Conservation (phyloP, 2,888 invertebrate genomes). For the Halocaridina rubra region DNA sequence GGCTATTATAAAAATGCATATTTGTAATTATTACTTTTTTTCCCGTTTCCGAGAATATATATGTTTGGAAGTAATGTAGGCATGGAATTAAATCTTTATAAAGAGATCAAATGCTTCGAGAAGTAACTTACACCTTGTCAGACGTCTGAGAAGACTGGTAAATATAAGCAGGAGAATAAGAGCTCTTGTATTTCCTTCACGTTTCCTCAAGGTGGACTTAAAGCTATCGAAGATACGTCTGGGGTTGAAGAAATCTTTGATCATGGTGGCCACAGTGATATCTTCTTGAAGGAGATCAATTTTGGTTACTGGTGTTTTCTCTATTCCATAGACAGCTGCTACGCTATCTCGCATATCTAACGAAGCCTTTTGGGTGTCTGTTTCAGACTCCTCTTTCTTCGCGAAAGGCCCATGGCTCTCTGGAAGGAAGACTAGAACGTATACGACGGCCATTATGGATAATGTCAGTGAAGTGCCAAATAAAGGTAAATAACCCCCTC, state of each 20-base stretch:
- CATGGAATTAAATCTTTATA: too few relatives aligned
- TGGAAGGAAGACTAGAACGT: slow-evolving; percentile 23
- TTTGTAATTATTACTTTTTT: too few relatives aligned
- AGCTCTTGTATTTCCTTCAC: slow-evolving; percentile 53
- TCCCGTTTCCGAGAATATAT: too few relatives aligned
- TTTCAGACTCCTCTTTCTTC: background rate
- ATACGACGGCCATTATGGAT: slow-evolving; percentile 17
- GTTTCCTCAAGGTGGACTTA: slow-evolving; percentile 43
- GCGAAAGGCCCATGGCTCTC: slow-evolving; percentile 49
- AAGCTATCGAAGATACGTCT: slow-evolving; percentile 58
- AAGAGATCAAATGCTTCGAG: background rate
- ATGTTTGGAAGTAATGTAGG: too few relatives aligned
- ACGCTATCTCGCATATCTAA: slow-evolving; percentile 14
- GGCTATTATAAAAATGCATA: too few relatives aligned
- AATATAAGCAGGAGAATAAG: slow-evolving; percentile 55
- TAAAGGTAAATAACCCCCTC: slow-evolving; percentile 48
- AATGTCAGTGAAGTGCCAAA: slow-evolving; percentile 42
- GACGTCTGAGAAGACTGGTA: slow-evolving; percentile 56
- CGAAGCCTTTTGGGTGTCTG: background rate
- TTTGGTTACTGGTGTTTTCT: background rate
- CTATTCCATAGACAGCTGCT: slow-evolving; percentile 26
- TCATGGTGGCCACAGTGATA: slow-evolving; percentile 36
- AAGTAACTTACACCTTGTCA: slow-evolving; percentile 53
- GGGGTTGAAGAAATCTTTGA: slow-evolving; percentile 49
- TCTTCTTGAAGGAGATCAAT: background rate